phyloP scores from a whole-genome alignment of 2,888 invertebrate species.

The Drosophila diplacantha region DNA sequence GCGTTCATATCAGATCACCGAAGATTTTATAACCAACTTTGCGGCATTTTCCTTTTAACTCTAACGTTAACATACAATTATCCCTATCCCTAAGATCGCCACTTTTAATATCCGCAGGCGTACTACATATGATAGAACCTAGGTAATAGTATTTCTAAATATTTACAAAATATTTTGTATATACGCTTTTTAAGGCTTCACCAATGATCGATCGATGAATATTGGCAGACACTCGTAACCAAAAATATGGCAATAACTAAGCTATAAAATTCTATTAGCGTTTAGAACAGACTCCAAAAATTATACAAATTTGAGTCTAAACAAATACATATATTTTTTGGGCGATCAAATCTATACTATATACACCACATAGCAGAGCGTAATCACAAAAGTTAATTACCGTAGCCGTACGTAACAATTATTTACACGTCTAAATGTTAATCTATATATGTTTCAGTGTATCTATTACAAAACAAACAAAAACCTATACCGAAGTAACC shows the following conservation, averaged over 20 bases:
- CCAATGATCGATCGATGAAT: conserved; percentile 45
- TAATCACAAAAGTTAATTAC: conserved; percentile 50
- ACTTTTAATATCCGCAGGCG: conserved; percentile 12
- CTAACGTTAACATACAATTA: neutral
- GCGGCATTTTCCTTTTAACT: conserved; percentile 38
- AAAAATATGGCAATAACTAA: conserved; percentile 65
- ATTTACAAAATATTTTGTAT: conserved; percentile 72
- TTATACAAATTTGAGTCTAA: conserved; percentile 33
- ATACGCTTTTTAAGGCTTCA: conserved; percentile 71
- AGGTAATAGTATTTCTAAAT: conserved; percentile 69
- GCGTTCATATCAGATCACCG: conserved; percentile 58
- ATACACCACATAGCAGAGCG: conserved; percentile 24
- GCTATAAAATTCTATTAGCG: conserved; percentile 60
- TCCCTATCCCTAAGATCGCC: neutral
- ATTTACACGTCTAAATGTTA: conserved; percentile 72
- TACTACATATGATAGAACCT: conserved; percentile 35
- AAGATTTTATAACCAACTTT: conserved; percentile 46
- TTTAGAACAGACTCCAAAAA: conserved; percentile 54
- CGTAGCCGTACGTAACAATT: conserved; percentile 46
- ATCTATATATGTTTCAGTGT: conserved; percentile 59
- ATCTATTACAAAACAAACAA: conserved; percentile 37
- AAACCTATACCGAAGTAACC: conserved; percentile 29
- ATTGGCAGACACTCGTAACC: conserved; percentile 48
- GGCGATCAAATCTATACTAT: conserved; percentile 57
- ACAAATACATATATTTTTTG: conserved; percentile 57